These are phyloP conservation scores for Triplophysa tibetana DNA, from an alignment of 2,113 vertebrate genomes.

Conservation along the genomic window DNA sequence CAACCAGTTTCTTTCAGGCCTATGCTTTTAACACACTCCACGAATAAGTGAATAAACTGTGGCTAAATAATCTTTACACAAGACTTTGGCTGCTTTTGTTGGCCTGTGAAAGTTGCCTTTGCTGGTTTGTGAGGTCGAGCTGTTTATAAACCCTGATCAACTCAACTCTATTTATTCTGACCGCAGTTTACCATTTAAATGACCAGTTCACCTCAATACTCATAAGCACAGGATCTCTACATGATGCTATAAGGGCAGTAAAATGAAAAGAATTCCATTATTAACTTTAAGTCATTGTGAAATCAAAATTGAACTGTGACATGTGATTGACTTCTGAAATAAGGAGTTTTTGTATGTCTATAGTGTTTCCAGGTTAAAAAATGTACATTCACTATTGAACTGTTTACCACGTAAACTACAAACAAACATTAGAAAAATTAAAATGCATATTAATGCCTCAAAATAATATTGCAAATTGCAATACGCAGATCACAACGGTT, in stretches of 20 bases:
- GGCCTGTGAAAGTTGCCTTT: conserved; percentile 59
- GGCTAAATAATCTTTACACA: conserved; percentile 64
- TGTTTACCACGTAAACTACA: no score
- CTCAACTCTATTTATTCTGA: conserved; percentile 46
- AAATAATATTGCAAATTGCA: no score
- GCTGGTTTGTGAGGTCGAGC: conserved; percentile 64
- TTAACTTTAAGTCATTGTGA: neutral
- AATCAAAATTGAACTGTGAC: neutral
- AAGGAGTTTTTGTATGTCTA: no score
- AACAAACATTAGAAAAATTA: no score
- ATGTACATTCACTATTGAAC: no score
- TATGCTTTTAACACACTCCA: conserved; percentile 30
- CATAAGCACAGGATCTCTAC: conserved; percentile 47
- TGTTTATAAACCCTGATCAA: conserved; percentile 56
- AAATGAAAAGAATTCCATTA: no score
- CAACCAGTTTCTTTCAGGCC: neutral
- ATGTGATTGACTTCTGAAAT: no score
- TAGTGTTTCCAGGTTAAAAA: no score
- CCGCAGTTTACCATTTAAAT: conserved; percentile 23
- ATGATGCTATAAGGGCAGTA: conserved; percentile 22
- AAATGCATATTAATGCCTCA: no score
- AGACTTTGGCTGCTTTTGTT: conserved; percentile 62
- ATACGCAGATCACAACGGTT: no score
- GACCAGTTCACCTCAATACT: conserved; percentile 43
- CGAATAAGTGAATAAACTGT: conserved; percentile 53